These are phyloP conservation scores for Tetheella fluctuosa DNA, from an alignment of 2,888 invertebrate genomes.

Conservation along the genomic window DNA sequence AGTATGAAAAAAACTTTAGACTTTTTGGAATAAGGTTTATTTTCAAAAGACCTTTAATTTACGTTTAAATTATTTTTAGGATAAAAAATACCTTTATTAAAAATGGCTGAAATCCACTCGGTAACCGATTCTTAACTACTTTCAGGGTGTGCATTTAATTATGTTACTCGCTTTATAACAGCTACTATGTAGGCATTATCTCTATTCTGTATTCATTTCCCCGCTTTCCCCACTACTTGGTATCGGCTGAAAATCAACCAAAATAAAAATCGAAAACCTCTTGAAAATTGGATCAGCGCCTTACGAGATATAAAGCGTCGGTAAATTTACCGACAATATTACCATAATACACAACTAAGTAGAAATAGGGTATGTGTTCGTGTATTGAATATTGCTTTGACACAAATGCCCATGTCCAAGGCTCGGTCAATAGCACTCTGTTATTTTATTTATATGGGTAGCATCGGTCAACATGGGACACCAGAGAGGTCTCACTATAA, in stretches of 20 bases:
- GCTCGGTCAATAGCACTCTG: background rate
- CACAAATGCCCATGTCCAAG: conserved; percentile 9
- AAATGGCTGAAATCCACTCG: too few species aligned
- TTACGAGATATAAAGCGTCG: background rate
- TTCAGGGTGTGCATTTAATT: too few species aligned
- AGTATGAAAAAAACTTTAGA: too few species aligned
- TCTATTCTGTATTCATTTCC: background rate
- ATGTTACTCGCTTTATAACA: too few species aligned
- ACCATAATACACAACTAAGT: background rate
- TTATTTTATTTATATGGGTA: conserved; percentile 10
- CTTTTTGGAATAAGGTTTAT: too few species aligned
- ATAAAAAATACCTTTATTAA: too few species aligned
- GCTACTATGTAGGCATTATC: too few species aligned
- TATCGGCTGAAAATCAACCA: background rate
- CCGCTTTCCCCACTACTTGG: background rate
- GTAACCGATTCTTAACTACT: too few species aligned
- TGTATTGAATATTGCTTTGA: conserved; percentile 12
- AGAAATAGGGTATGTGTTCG: conserved; percentile 4
- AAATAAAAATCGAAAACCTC: background rate
- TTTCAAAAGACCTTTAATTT: too few species aligned
- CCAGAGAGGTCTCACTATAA: too few species aligned
- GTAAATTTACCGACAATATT: background rate
- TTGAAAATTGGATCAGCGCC: background rate
- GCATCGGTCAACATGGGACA: conserved; percentile 4
- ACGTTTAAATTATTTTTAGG: too few species aligned